Conservation (phyloP, 30 jellyfish, hydroid and myxozoan genomes). For the Cassiopea andromeda region DNA sequence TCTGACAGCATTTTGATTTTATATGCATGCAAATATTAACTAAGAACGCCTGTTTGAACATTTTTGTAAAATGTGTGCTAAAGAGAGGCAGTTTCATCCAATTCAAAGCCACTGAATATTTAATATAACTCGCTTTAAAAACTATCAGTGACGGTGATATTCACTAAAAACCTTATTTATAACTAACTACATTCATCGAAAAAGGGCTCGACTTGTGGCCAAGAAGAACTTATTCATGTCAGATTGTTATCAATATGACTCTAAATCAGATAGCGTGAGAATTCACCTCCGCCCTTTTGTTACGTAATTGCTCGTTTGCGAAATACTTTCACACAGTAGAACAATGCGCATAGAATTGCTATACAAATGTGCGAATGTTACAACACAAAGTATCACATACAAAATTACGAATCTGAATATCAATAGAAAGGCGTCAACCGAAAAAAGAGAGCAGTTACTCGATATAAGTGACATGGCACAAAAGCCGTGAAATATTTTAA, state of each 20-base stretch:
- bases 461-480: background rate
- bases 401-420: background rate
- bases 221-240: background rate
- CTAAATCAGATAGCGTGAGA: background rate
- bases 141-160: too few relatives aligned
- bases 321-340: background rate
- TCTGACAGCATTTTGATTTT: too few relatives aligned
- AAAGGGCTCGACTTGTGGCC: background rate
- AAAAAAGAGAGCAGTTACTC: background rate
- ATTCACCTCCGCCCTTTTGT: constrained; percentile 2
- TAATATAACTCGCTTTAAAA: too few relatives aligned
- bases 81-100: too few relatives aligned
- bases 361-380: background rate
- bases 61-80: too few relatives aligned
- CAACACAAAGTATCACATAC: background rate
- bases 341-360: background rate
- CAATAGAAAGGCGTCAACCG: background rate
- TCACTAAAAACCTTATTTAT: too few relatives aligned
- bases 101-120: too few relatives aligned
- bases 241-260: background rate
- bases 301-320: background rate
- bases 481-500: background rate
- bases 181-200: background rate
- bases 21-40: too few relatives aligned
- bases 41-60: too few relatives aligned